phyloP scores from a whole-genome alignment of 1,140 invertebrate genomes.

The Dolichoris vasculosae region DNA sequence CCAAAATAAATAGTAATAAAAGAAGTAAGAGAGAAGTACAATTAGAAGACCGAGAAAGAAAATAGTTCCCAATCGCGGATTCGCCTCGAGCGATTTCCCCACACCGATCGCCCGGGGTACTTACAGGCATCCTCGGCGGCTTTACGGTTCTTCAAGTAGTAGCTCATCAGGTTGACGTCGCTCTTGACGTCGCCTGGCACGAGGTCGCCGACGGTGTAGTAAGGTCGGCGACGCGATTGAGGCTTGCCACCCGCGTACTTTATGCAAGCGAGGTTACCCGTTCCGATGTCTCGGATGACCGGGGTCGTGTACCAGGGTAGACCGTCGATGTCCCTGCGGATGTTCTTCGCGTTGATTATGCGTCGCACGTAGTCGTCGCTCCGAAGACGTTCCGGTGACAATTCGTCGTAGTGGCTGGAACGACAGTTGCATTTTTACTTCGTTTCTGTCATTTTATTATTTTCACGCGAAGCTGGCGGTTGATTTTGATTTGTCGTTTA shows the following conservation, averaged over 20 bases:
- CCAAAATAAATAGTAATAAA: conserved; percentile 5
- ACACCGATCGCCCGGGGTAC: conserved; percentile 52
- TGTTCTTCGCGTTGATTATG: conserved; percentile 77
- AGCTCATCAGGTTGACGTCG: conserved; percentile 85
- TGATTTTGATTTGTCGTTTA: not conserved
- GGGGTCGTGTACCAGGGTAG: conserved; percentile 80
- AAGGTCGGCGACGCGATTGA: conserved; percentile 82
- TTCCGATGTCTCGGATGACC: conserved; percentile 79
- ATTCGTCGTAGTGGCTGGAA: conserved; percentile 67
- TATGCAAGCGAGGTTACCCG: conserved; percentile 84
- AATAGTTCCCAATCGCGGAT: not conserved
- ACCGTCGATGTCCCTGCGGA: conserved; percentile 76
- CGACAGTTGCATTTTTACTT: conserved; percentile 2
- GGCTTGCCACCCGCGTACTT: conserved; percentile 85
- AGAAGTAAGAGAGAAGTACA: not conserved
- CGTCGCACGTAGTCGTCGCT: conserved; percentile 81
- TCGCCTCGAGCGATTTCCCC: not conserved
- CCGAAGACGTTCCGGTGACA: conserved; percentile 69
- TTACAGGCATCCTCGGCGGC: conserved; percentile 76
- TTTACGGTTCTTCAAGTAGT: conserved; percentile 83
- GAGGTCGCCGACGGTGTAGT: conserved; percentile 78
- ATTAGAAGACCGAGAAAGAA: not conserved
- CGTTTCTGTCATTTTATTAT: not conserved
- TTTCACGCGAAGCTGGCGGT: not conserved
- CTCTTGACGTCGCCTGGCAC: conserved; percentile 76